Percentiles rank a stretch among this genome's conserved stretches.
Evolutionary conservation across 2,888 invertebrate genomes (phyloP).

Genomic region (Drosophila subsilvestris): DNA sequence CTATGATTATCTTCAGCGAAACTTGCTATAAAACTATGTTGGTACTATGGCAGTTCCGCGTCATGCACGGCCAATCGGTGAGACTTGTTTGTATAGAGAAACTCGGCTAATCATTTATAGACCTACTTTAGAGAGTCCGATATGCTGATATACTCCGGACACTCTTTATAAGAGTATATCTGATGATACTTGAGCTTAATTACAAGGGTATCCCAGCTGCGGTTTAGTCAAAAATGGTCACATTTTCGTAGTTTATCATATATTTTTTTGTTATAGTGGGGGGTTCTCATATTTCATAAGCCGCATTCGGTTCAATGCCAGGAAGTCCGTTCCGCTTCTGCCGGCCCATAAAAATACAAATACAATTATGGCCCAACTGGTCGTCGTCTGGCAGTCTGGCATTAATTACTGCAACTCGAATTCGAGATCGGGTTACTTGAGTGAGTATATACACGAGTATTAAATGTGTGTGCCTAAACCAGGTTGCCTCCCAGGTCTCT

Average conservation of each 20-base stretch:
- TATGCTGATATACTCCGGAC: neutral
- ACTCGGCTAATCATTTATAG: neutral
- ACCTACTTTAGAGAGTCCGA: neutral
- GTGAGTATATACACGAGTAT: conserved; percentile 4
- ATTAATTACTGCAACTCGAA: conserved; percentile 56
- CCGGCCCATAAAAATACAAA: conserved; percentile 49
- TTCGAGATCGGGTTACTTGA: conserved; percentile 53
- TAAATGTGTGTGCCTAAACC: neutral
- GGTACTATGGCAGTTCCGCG: neutral
- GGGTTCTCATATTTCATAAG: conserved; percentile 64
- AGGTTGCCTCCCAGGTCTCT: neutral
- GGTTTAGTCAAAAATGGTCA: conserved; percentile 5
- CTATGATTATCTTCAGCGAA: neutral
- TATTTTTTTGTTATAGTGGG: conserved; percentile 34
- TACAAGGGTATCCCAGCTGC: conserved; percentile 35
- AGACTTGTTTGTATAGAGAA: too few relatives aligned
- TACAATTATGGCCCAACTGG: conserved; percentile 37
- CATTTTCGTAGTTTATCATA: conserved; percentile 33
- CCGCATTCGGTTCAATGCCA: conserved; percentile 71
- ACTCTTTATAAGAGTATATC: neutral
- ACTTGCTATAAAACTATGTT: neutral
- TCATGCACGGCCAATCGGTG: neutral
- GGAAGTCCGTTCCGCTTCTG: conserved; percentile 73
- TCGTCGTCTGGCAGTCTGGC: conserved; percentile 37
- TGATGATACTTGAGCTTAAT: neutral